Percentiles rank a stretch among this genome's conserved stretches.
Conservation (phyloP, 2,113 vertebrate species). For the Edolisoma coerulescens region DNA sequence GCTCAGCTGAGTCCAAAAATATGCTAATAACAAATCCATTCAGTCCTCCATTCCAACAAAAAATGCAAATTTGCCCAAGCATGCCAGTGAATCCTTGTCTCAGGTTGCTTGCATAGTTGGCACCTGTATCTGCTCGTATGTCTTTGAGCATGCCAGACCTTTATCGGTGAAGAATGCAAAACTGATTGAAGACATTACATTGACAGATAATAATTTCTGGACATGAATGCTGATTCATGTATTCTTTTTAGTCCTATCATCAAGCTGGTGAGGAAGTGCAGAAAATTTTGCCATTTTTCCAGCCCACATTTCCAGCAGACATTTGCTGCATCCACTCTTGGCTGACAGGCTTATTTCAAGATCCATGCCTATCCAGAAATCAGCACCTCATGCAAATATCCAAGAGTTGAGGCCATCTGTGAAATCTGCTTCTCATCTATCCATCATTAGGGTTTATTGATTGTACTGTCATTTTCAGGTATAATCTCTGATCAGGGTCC, state of each 20-base stretch:
- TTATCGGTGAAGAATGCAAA: background rate
- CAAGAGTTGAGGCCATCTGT: background rate
- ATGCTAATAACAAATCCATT: background rate
- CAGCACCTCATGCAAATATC: background rate
- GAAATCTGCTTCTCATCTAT: constrained; percentile 21
- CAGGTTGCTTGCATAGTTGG: background rate
- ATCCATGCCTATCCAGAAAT: background rate
- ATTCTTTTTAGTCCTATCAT: background rate
- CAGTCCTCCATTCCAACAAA: background rate
- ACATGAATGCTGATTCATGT: background rate
- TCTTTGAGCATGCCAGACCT: background rate
- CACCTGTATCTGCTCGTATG: background rate
- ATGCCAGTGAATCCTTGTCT: background rate
- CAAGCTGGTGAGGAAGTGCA: background rate
- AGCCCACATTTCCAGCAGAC: background rate
- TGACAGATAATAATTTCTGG: background rate
- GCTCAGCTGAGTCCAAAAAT: background rate
- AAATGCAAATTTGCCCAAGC: background rate
- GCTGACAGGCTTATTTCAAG: background rate
- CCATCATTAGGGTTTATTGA: constrained; percentile 35
- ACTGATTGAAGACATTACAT: background rate
- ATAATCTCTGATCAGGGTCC: constrained; percentile 10
- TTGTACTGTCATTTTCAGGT: constrained; percentile 28
- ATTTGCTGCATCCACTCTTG: background rate
- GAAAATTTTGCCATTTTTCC: background rate